Evolutionary conservation across 2,797 vertebrate genomes (phyloP).

Genomic region (Parauchenoglanis ngamensis): DNA sequence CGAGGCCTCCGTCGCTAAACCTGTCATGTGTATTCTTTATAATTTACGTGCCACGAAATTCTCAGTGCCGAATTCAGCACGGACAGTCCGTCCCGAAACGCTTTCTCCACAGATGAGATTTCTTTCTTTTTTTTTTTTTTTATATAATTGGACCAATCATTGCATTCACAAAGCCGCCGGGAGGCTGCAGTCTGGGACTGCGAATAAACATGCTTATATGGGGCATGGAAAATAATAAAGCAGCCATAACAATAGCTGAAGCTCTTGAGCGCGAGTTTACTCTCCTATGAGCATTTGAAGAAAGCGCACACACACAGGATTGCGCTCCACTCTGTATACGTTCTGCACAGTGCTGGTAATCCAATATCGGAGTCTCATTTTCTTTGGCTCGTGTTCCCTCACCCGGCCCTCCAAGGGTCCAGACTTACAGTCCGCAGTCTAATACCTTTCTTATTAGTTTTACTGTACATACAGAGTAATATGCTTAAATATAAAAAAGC

Average conservation of each 20-base stretch:
- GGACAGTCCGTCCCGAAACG: background rate
- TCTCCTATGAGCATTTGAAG: background rate
- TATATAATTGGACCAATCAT: slow-evolving; percentile 10
- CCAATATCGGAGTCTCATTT: slow-evolving; percentile 30
- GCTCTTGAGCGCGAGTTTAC: slow-evolving; percentile 14
- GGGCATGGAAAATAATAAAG: slow-evolving; percentile 20
- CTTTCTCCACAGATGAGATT: background rate
- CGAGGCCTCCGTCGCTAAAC: background rate
- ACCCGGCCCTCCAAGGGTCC: background rate
- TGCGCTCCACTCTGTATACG: slow-evolving; percentile 14
- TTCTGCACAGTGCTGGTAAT: slow-evolving; percentile 7
- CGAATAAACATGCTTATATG: slow-evolving; percentile 14
- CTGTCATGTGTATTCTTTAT: background rate
- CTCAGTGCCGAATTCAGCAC: background rate
- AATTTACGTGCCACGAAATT: background rate
- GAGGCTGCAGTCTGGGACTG: background rate
- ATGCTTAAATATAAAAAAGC: background rate
- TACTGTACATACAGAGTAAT: background rate
- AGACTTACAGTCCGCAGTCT: background rate
- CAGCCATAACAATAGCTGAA: slow-evolving; percentile 19
- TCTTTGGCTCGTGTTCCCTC: slow-evolving; percentile 3
- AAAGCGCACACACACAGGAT: slow-evolving; percentile 3
- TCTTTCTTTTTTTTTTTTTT: background rate
- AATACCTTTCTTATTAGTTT: slow-evolving; percentile 23
- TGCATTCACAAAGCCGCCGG: background rate